Conservation (phyloP, 2,888 invertebrate genomes). For the Scaptomyza polygonia region DNA sequence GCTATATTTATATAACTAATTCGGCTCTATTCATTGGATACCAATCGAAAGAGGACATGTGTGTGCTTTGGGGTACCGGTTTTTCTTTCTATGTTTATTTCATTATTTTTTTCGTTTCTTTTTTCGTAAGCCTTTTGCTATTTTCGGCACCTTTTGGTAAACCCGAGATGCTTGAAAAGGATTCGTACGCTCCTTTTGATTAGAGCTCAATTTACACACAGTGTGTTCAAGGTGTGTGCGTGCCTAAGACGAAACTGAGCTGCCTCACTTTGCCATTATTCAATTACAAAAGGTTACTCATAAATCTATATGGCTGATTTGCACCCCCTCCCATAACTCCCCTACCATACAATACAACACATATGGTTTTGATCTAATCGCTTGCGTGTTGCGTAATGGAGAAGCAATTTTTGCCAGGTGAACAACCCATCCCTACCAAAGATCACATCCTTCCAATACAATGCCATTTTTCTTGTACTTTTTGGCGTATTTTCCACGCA, state of each 20-base stretch:
- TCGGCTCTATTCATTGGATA: conserved; percentile 36
- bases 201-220: conserved; percentile 71
- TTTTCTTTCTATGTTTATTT: neutral
- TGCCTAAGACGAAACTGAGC: conserved; percentile 48
- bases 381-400: conserved; percentile 57
- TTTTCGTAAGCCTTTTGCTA: conserved; percentile 67
- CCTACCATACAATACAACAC: conserved; percentile 15
- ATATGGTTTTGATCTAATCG: conserved; percentile 63
- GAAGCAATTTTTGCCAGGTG: conserved; percentile 21
- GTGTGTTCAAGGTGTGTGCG: conserved; percentile 47
- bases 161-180: conserved; percentile 67
- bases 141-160: conserved; percentile 80
- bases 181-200: conserved; percentile 57
- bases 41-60: conserved; percentile 43
- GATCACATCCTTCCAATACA: conserved; percentile 40
- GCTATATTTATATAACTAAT: conserved; percentile 59
- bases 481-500: conserved; percentile 14
- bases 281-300: conserved; percentile 51
- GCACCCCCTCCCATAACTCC: neutral
- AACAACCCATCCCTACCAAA: conserved; percentile 13
- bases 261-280: conserved; percentile 61
- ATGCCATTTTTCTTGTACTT: conserved; percentile 11
- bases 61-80: conserved; percentile 63
- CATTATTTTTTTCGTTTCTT: too few relatives aligned
- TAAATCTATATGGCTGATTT: conserved; percentile 34